Percentiles rank a stretch among this genome's conserved stretches.
Conservation (phyloP, 2,797 vertebrate genomes). For the Molossus alvarezi region DNA sequence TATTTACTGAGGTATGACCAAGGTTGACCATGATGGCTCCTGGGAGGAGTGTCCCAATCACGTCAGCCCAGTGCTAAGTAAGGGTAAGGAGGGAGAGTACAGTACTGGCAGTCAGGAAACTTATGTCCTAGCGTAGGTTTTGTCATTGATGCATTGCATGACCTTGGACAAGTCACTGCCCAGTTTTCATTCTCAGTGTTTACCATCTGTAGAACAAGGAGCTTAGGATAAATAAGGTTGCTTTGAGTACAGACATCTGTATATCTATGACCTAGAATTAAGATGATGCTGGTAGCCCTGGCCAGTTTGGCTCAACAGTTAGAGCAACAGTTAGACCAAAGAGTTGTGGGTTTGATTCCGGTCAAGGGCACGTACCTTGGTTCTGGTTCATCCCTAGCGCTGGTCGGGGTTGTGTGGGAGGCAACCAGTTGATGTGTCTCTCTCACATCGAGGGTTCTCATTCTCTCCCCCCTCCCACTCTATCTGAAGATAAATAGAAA, state of each 20-base stretch:
- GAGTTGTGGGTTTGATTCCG: too few relatives aligned
- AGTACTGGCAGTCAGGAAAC: background rate
- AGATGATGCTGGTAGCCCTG: background rate
- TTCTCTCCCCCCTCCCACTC: too few relatives aligned
- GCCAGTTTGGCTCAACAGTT: too few relatives aligned
- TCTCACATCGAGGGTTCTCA: too few relatives aligned
- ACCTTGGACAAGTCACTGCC: slow-evolving; percentile 37
- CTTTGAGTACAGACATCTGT: slow-evolving; percentile 7
- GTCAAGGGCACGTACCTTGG: too few relatives aligned
- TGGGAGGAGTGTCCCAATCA: background rate
- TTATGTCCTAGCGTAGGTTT: background rate
- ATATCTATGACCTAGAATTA: slow-evolving; percentile 54
- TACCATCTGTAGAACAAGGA: slow-evolving; percentile 1
- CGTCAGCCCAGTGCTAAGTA: background rate
- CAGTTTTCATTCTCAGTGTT: slow-evolving; percentile 31
- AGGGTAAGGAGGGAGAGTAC: background rate
- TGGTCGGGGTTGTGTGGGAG: too few relatives aligned
- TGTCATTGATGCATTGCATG: slow-evolving; percentile 24
- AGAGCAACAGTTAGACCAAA: too few relatives aligned
- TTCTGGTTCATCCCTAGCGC: too few relatives aligned
- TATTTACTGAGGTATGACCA: background rate
- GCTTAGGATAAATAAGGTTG: background rate
- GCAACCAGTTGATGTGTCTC: too few relatives aligned
- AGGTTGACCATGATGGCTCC: slow-evolving; percentile 1
- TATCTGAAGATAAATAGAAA: too few relatives aligned